Conservation (phyloP, 2,797 vertebrate genomes). For the Hylomyscus alleni region DNA sequence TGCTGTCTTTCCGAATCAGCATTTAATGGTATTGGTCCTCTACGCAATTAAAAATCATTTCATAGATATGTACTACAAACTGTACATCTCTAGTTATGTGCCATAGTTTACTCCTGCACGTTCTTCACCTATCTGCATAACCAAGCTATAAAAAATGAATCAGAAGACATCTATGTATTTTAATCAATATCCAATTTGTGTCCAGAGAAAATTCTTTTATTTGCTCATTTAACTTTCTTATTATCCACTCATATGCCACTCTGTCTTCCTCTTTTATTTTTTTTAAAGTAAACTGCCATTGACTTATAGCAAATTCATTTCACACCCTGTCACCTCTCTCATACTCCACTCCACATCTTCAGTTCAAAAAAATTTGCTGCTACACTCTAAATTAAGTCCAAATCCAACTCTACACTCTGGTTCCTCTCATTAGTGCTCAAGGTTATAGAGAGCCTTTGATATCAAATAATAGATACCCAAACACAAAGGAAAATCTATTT, state of each 20-base stretch:
- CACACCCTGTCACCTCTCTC: conserved; percentile 45
- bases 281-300: conserved; percentile 25
- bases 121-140: not conserved
- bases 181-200: not conserved
- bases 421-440: not conserved
- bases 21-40: conserved; percentile 39
- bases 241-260: not conserved
- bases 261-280: not conserved
- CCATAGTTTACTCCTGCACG: not conserved
- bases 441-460: not conserved
- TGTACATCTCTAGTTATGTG: not conserved
- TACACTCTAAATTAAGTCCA: conserved; percentile 28
- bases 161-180: not conserved
- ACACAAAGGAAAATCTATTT: not conserved
- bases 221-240: conserved; percentile 10
- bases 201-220: not conserved
- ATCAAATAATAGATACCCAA: conserved; percentile 35
- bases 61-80: not conserved
- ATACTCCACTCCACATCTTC: not conserved
- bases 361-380: not conserved
- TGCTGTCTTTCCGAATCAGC: conserved; percentile 41
- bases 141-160: not conserved
- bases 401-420: not conserved
- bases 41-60: conserved; percentile 10
- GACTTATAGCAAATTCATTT: conserved; percentile 64